These are phyloP conservation scores for Ascidia mentula DNA, from an alignment of 23 tunicate genomes.

Conservation along the genomic window DNA sequence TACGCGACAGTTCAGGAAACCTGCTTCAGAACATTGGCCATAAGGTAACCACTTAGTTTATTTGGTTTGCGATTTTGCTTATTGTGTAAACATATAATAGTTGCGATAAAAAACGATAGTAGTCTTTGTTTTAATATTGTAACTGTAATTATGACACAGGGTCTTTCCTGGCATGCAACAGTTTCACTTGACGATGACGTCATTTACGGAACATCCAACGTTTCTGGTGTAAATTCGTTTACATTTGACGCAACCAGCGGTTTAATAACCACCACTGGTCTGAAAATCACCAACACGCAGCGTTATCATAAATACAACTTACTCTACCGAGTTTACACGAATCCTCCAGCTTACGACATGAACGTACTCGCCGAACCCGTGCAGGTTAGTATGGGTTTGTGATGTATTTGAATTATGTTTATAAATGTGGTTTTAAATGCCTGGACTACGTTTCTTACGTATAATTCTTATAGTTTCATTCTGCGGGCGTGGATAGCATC, in stretches of 20 bases:
- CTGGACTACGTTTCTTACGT: no score
- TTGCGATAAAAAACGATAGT: no score
- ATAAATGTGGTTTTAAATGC: not conserved
- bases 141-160: slow-evolving; percentile 31
- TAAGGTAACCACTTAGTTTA: not conserved
- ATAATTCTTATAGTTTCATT: not conserved
- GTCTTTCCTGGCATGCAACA: slow-evolving; percentile 59
- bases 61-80: no score
- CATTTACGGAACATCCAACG: slow-evolving; percentile 15
- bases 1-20: not conserved
- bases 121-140: no score
- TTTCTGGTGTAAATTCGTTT: slow-evolving; percentile 25
- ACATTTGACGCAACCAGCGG: slow-evolving; percentile 57
- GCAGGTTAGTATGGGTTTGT: slow-evolving; percentile 2
- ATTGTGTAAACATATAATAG: no score
- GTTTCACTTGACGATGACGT: slow-evolving; percentile 54
- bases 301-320: slow-evolving; percentile 54
- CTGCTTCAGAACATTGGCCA: not conserved
- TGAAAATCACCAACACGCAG: slow-evolving; percentile 31
- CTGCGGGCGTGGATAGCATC: not conserved
- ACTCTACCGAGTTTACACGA: slow-evolving; percentile 41
- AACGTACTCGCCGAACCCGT: not conserved
- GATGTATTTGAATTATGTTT: not conserved
- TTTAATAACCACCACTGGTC: slow-evolving; percentile 34
- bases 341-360: slow-evolving; percentile 33